Evolutionary conservation across 2,797 vertebrate species (phyloP).

Genomic region (Peromyscus aztecus): DNA sequence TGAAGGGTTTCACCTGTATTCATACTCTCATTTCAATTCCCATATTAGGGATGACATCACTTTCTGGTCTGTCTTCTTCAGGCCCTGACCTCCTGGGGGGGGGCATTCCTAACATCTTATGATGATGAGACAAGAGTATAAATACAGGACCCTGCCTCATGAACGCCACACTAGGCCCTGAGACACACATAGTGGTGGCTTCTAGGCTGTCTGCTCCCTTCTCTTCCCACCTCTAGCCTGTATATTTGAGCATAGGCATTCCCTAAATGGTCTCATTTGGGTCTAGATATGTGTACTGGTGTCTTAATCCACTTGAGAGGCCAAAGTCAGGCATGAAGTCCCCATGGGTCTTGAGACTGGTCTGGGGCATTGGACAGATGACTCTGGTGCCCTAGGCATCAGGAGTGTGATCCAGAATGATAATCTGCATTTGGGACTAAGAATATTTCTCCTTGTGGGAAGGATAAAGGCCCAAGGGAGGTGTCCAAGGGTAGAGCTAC

Average conservation of each 20-base stretch:
- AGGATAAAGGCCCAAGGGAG: background rate
- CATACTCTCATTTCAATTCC: background rate
- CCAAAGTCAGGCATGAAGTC: background rate
- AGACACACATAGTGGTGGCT: fast-evolving
- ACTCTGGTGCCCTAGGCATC: background rate
- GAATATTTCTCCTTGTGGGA: background rate
- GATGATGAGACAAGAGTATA: background rate
- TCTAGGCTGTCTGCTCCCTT: background rate
- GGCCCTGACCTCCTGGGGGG: background rate
- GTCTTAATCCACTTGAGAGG: background rate
- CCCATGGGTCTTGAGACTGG: background rate
- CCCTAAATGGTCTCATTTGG: background rate
- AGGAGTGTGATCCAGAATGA: background rate
- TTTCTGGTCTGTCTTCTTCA: background rate
- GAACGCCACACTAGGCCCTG: background rate
- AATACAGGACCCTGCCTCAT: fast-evolving
- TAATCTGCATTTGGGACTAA: background rate
- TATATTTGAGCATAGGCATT: background rate
- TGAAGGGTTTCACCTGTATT: background rate
- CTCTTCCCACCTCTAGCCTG: background rate
- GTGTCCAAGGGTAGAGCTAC: background rate
- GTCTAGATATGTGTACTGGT: background rate
- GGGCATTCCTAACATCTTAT: background rate
- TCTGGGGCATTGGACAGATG: fast-evolving
- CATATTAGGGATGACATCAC: background rate